phyloP scores from a whole-genome alignment of 1,140 invertebrate genomes.

The Zaprionus taronus region DNA sequence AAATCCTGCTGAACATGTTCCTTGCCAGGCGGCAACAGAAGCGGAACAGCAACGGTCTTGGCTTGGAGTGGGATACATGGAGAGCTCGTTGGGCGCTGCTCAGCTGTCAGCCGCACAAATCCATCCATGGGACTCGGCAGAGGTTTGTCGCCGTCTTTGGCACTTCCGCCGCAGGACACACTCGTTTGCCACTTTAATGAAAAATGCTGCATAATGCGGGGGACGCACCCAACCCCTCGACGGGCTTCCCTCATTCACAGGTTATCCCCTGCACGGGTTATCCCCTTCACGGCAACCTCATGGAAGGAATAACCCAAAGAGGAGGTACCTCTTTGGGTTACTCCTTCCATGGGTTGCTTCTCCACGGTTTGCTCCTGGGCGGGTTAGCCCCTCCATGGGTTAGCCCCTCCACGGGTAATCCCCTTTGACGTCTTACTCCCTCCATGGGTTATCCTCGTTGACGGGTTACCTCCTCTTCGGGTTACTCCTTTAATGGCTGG shows the following conservation, averaged over 20 bases:
- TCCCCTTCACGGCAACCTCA: too few relatives aligned
- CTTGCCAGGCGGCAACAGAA: conserved; percentile 18
- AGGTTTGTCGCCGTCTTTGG: conserved; percentile 55
- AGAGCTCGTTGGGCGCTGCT: not conserved
- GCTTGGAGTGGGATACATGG: conserved; percentile 4
- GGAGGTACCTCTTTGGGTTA: too few relatives aligned
- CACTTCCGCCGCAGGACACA: conserved; percentile 45
- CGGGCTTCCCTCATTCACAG: not conserved
- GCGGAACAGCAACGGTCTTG: not conserved
- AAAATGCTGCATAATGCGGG: conserved; percentile 73
- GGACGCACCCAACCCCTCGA: not conserved
- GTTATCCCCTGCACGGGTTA: not conserved
- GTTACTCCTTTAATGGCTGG: too few relatives aligned
- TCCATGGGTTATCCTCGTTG: too few relatives aligned
- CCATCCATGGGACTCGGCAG: conserved; percentile 44
- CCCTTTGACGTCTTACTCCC: too few relatives aligned
- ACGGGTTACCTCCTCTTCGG: too few relatives aligned
- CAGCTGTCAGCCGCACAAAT: conserved; percentile 49
- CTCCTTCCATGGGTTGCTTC: not conserved
- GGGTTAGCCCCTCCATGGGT: not conserved
- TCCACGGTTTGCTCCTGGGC: not conserved
- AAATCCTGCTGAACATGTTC: conserved; percentile 68
- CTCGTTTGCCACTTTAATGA: conserved; percentile 66
- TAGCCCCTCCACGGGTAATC: not conserved
- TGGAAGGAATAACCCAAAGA: too few relatives aligned